phyloP scores from a whole-genome alignment of 2,797 vertebrate genomes.

The Bufotes viridis region DNA sequence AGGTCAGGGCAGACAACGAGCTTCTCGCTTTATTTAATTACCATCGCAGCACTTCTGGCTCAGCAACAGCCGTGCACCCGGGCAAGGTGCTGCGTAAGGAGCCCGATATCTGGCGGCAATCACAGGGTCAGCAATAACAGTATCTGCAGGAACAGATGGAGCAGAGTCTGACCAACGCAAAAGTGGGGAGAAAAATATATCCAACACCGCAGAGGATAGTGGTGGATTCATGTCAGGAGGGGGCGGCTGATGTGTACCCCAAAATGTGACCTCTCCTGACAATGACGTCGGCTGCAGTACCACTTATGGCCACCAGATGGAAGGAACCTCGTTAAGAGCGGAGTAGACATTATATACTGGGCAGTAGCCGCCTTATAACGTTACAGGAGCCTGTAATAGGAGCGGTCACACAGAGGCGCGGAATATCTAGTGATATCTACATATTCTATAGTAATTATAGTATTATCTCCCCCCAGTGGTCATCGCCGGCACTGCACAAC shows the following conservation, averaged over 20 bases:
- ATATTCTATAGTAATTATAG: not conserved
- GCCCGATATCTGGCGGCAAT: not conserved
- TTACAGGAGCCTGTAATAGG: no score
- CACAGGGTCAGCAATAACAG: not conserved
- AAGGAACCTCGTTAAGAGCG: not conserved
- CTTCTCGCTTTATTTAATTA: not conserved
- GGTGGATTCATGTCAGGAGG: not conserved
- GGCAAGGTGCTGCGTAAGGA: not conserved
- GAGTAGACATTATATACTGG: no score
- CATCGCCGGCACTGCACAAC: not conserved
- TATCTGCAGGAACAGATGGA: not conserved
- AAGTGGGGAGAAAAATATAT: not conserved
- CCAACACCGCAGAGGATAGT: not conserved
- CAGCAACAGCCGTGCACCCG: not conserved
- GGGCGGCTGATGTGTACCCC: not conserved
- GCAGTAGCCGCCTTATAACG: no score
- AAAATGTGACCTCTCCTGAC: not conserved
- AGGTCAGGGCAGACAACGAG: slow-evolving; percentile 8
- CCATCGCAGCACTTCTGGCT: not conserved
- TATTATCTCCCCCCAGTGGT: not conserved
- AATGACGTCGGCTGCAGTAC: not conserved
- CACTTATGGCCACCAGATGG: not conserved
- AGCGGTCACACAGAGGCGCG: no score
- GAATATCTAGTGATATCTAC: not conserved
- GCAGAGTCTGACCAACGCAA: not conserved